These are phyloP conservation scores for Zoroaster sp. DNA, from an alignment of 53 echinoderm and acorn worm species.

Conservation along the genomic window DNA sequence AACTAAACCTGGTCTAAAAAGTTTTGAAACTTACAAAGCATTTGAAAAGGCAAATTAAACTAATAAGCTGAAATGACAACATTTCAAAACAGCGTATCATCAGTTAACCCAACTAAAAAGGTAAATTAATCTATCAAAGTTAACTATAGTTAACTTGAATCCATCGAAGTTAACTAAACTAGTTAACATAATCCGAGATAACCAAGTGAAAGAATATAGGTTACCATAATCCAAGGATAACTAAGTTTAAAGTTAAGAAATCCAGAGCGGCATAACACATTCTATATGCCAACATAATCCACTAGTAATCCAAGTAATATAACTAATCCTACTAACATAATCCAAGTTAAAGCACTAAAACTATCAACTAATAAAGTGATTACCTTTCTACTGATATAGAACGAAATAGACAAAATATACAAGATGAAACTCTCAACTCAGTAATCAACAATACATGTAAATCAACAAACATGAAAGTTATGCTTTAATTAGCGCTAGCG, in stretches of 20 bases:
- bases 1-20: background rate
- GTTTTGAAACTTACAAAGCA: background rate
- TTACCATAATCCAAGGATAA: background rate
- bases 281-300: background rate
- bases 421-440: slow-evolving; percentile 44
- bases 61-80: background rate
- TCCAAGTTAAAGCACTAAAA: background rate
- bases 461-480: background rate
- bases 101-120: background rate
- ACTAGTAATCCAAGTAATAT: slow-evolving; percentile 19
- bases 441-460: background rate
- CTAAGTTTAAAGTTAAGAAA: background rate
- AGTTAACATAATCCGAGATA: background rate
- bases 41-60: background rate
- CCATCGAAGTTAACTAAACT: background rate
- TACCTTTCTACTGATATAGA: background rate
- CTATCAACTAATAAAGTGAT: background rate
- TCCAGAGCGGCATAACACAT: background rate
- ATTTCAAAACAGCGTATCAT: background rate
- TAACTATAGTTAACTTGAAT: too few species aligned
- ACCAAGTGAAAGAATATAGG: background rate
- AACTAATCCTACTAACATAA: slow-evolving; percentile 5
- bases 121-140: background rate
- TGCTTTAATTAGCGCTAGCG: background rate
- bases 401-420: slow-evolving; percentile 42